These are phyloP conservation scores for Nyleta sp. DNA, from an alignment of 2,888 invertebrate species.

Conservation along the genomic window DNA sequence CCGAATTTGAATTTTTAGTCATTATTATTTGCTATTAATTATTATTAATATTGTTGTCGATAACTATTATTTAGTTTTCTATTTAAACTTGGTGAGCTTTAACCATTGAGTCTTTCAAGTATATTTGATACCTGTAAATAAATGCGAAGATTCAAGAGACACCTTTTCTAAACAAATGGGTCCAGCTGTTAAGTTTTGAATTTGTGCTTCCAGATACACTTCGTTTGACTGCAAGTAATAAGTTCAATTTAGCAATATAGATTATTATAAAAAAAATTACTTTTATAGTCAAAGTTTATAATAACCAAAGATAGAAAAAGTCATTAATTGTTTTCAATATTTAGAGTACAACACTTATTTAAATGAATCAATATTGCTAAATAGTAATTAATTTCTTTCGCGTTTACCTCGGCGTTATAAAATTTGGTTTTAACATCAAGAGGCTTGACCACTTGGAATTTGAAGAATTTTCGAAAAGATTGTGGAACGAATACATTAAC, in stretches of 20 bases:
- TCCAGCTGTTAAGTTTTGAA: slow-evolving; percentile 96
- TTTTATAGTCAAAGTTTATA: no score
- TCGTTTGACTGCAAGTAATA: slow-evolving; percentile 85
- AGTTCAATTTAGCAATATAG: slow-evolving; percentile 6
- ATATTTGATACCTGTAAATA: slow-evolving; percentile 88
- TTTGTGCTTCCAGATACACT: slow-evolving; percentile 89
- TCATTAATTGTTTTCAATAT: no score
- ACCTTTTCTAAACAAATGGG: slow-evolving; percentile 98
- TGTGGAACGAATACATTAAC: slow-evolving; percentile 86
- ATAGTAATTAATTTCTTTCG: slow-evolving; percentile 51
- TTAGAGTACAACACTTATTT: no score
- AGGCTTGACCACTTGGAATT: slow-evolving; percentile 98
- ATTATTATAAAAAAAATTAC: background rate
- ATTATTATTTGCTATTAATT: no score
- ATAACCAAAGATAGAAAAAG: no score
- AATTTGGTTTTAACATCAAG: slow-evolving; percentile 99
- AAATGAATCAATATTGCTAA: no score
- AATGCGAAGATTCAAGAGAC: slow-evolving; percentile 94
- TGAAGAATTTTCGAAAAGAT: slow-evolving; percentile 98
- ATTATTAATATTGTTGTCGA: no score
- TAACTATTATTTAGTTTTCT: no score
- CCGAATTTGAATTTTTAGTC: no score
- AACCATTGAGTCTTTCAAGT: no score
- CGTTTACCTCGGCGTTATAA: slow-evolving; percentile 92
- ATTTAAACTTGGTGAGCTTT: no score